These are phyloP conservation scores for Mustelus asterias DNA, from an alignment of 2,113 vertebrate species.

Conservation along the genomic window DNA sequence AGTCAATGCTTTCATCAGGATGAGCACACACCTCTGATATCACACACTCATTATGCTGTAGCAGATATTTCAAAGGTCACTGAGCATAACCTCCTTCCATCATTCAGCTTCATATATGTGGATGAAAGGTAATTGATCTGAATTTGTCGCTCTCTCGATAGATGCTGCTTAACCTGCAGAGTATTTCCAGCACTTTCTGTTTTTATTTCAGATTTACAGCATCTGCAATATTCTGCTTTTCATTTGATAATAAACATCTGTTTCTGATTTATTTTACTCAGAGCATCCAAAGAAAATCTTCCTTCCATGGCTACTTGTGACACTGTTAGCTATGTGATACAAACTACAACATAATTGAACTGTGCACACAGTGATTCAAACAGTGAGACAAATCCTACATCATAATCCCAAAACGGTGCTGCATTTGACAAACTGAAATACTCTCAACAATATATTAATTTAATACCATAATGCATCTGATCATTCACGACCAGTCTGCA, in stretches of 20 bases:
- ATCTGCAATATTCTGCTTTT: neutral
- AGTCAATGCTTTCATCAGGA: too few species aligned
- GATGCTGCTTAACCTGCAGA: neutral
- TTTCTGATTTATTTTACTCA: neutral
- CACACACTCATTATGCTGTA: too few species aligned
- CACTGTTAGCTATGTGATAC: neutral
- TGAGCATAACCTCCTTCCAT: too few species aligned
- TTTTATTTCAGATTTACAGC: neutral
- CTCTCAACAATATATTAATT: neutral
- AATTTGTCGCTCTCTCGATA: too few species aligned
- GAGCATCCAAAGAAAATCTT: neutral
- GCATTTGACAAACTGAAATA: neutral
- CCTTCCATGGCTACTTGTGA: neutral
- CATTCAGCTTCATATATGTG: too few species aligned
- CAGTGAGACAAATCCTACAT: neutral
- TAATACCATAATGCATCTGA: neutral
- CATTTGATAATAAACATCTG: neutral
- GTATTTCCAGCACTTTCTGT: neutral
- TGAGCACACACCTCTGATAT: too few species aligned
- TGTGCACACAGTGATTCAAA: neutral
- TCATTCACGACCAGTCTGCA: neutral
- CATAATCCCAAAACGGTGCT: neutral
- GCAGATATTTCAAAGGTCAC: too few species aligned
- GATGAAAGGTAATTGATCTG: too few species aligned
- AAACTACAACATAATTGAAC: neutral